Evolutionary conservation across 2,888 invertebrate species (phyloP).

Genomic region (Kryphioiulus occultus): DNA sequence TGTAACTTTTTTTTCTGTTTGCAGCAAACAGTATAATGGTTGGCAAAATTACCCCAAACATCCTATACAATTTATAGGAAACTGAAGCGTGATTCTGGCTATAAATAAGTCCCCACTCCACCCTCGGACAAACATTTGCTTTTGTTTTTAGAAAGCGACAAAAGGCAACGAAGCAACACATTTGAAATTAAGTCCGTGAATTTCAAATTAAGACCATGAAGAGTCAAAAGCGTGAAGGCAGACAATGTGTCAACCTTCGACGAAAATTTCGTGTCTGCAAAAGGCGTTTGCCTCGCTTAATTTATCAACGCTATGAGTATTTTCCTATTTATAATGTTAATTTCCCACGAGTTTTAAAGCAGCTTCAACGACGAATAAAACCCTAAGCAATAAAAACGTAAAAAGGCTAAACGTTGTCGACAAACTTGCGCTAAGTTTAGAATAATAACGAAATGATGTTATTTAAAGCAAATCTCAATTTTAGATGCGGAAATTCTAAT

Average conservation of each 20-base stretch:
- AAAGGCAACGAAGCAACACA: neutral
- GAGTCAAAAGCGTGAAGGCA: neutral
- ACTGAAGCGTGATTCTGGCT: neutral
- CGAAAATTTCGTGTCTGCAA: neutral
- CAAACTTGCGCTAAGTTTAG: too few species aligned
- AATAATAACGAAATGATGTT: too few species aligned
- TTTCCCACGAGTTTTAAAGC: slow-evolving; percentile 9
- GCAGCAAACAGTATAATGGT: neutral
- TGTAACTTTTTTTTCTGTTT: neutral
- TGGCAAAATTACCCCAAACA: neutral
- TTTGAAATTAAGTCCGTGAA: slow-evolving; percentile 9
- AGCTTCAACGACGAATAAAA: neutral
- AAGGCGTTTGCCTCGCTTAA: neutral
- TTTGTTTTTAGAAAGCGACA: neutral
- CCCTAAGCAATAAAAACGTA: neutral
- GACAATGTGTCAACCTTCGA: neutral
- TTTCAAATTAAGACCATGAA: neutral
- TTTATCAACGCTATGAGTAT: neutral
- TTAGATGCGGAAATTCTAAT: too few species aligned
- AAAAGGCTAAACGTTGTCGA: neutral
- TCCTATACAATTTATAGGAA: neutral
- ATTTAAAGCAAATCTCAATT: too few species aligned
- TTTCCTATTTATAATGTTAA: neutral
- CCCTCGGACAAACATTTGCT: neutral
- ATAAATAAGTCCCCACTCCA: slow-evolving; percentile 3